phyloP scores from a whole-genome alignment of 2,113 vertebrate species.

The Calypte anna region DNA sequence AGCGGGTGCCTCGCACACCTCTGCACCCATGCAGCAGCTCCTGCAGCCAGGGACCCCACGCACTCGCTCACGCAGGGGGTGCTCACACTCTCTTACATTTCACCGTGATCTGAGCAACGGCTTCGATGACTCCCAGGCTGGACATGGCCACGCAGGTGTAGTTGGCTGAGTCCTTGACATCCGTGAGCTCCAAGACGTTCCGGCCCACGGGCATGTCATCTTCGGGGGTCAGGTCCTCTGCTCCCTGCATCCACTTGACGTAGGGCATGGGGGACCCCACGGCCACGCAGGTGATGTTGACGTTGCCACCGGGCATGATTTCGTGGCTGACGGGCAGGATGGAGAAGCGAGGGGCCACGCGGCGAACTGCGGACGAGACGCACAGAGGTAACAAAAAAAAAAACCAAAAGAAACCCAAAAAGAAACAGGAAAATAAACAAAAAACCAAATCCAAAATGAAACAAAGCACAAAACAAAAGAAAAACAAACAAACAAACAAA shows the following conservation, averaged over 20 bases:
- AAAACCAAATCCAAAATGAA: conserved; percentile 58
- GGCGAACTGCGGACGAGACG: conserved; percentile 90
- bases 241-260: conserved; percentile 98
- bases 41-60: background rate
- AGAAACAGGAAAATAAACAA: background rate
- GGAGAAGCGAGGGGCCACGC: conserved; percentile 97
- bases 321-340: conserved; percentile 95
- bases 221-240: conserved; percentile 94
- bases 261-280: conserved; percentile 99
- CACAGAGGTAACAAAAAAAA: conserved; percentile 83
- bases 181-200: conserved; percentile 94
- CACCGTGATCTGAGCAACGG: conserved; percentile 96
- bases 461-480: conserved; percentile 71
- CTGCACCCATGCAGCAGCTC: background rate
- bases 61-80: background rate
- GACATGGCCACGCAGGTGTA: conserved; percentile 99
- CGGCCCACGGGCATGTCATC: conserved; percentile 98
- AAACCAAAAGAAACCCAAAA: conserved; percentile 68
- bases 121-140: conserved; percentile 96
- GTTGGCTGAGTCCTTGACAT: conserved; percentile 96
- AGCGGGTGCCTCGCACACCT: background rate
- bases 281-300: conserved; percentile 98
- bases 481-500: conserved; percentile 57
- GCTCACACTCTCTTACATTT: conserved; percentile 86
- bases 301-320: conserved; percentile 97